Conservation (phyloP, 1,140 invertebrate genomes). For the Megalopta genalis region DNA sequence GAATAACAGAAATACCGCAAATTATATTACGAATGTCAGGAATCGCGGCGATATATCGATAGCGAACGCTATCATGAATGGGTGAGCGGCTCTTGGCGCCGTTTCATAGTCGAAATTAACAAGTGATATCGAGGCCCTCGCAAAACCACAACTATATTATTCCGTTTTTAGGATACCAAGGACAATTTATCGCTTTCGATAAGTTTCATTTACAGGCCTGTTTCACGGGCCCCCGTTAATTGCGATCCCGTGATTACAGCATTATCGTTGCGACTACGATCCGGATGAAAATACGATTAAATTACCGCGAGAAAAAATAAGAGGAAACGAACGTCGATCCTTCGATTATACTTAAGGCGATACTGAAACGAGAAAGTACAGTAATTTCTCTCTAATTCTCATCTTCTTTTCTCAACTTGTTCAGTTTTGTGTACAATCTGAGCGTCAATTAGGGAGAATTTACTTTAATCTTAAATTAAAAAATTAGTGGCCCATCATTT, state of each 20-base stretch:
- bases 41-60: constrained; percentile 11
- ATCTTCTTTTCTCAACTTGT: too few relatives aligned
- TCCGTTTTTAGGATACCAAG: neutral
- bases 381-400: too few relatives aligned
- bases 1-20: constrained; percentile 23
- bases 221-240: constrained; percentile 23
- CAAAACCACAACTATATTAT: neutral
- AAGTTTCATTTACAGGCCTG: constrained; percentile 29
- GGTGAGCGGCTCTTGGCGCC: too few relatives aligned
- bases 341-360: neutral
- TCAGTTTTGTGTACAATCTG: too few relatives aligned
- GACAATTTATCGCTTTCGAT: constrained; percentile 32
- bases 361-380: neutral
- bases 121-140: too few relatives aligned
- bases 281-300: neutral
- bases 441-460: too few relatives aligned
- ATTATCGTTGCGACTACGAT: neutral
- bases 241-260: constrained; percentile 11
- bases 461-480: too few relatives aligned
- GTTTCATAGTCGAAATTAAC: too few relatives aligned
- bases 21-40: constrained; percentile 17
- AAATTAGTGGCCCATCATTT: too few relatives aligned
- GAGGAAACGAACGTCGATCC: neutral
- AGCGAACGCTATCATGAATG: neutral
- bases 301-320: neutral